These are phyloP conservation scores for Australoheros scitulus DNA, from an alignment of 2,113 vertebrate species.

Conservation along the genomic window DNA sequence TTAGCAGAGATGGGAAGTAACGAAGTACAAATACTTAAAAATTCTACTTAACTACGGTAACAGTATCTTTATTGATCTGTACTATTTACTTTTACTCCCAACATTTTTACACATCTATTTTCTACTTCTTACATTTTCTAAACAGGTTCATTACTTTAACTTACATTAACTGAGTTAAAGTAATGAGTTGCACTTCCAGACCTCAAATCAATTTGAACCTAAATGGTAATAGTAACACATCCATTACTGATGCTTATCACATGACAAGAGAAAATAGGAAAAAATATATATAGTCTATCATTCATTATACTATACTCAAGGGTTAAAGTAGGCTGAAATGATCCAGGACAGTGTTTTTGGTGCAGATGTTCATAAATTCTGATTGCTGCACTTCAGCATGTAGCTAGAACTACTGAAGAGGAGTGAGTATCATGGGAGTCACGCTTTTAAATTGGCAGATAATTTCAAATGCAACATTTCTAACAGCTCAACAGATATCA, in stretches of 20 bases:
- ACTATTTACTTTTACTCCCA: neutral
- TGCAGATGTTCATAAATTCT: neutral
- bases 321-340: accelerated
- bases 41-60: too few species aligned
- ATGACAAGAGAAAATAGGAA: neutral
- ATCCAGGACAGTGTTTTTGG: neutral
- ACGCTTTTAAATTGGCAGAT: neutral
- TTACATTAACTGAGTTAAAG: neutral
- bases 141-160: neutral
- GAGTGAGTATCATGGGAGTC: neutral
- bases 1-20: neutral
- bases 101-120: neutral
- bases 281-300: neutral
- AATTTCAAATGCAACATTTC: constrained; percentile 3
- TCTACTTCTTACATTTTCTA: accelerated
- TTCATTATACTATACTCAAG: neutral
- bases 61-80: neutral
- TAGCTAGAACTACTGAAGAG: neutral
- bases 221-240: neutral
- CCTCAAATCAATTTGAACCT: neutral
- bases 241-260: neutral
- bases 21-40: neutral
- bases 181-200: accelerated
- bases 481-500: neutral
- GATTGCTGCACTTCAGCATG: neutral